Evolutionary conservation across 2,113 vertebrate genomes (phyloP).

Genomic region (Gavialis gangeticus): DNA sequence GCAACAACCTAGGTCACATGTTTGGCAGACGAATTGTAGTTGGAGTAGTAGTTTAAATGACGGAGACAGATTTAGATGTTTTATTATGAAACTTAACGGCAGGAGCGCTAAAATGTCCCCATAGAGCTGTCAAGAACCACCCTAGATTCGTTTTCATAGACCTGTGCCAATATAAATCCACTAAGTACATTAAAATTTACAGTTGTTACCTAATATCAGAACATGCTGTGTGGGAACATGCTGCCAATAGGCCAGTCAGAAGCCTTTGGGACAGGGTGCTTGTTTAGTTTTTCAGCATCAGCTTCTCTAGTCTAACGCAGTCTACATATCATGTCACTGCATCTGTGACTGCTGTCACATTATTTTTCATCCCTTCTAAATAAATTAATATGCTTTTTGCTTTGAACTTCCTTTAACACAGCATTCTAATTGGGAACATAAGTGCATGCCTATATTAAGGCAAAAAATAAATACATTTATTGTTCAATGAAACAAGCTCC

Average conservation of each 20-base stretch:
- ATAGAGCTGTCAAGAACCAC: neutral
- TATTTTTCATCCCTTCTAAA: neutral
- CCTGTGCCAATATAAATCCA: neutral
- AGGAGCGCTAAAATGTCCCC: neutral
- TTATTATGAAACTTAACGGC: conserved; percentile 31
- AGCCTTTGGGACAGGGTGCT: neutral
- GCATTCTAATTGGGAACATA: neutral
- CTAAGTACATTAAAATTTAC: neutral
- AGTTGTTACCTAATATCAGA: neutral
- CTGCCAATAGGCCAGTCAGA: neutral
- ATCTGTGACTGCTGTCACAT: neutral
- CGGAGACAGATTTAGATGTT: conserved; percentile 41
- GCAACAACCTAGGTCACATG: conserved; percentile 19
- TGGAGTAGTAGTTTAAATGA: conserved; percentile 55
- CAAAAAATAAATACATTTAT: conserved; percentile 65
- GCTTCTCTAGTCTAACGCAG: neutral
- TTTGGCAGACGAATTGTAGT: conserved; percentile 30
- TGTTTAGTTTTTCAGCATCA: neutral
- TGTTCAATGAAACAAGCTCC: conserved; percentile 41
- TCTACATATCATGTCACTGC: neutral
- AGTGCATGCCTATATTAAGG: conserved; percentile 67
- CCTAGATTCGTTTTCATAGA: neutral
- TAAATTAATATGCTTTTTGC: neutral
- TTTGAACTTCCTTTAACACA: neutral
- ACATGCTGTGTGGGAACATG: neutral